These are phyloP conservation scores for Rhinatrema bivittatum DNA, from an alignment of 2,797 vertebrate species.

Conservation along the genomic window DNA sequence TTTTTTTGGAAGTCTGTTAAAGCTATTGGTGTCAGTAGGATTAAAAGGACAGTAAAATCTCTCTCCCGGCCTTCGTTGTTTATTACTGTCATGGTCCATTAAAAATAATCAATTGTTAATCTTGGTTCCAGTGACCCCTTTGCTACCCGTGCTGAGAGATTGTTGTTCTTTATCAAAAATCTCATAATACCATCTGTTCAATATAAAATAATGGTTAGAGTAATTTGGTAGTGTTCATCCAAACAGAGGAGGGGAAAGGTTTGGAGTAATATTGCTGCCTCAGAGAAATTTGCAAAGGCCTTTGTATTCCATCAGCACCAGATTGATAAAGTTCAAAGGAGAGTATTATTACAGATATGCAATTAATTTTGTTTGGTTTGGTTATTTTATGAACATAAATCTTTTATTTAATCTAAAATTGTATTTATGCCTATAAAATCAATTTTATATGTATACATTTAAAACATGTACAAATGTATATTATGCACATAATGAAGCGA, in stretches of 20 bases:
- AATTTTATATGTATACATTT: no score
- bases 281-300: slow-evolving; percentile 17
- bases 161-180: slow-evolving; percentile 56
- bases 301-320: neutral
- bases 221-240: slow-evolving; percentile 15
- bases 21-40: slow-evolving; percentile 34
- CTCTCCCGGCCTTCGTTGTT: slow-evolving; percentile 43
- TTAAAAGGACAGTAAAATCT: slow-evolving; percentile 44
- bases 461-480: no score
- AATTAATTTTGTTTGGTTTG: no score
- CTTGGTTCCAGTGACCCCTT: slow-evolving; percentile 46
- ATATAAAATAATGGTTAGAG: slow-evolving; percentile 29
- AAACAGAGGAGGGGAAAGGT: slow-evolving; percentile 4
- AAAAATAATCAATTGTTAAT: slow-evolving; percentile 72
- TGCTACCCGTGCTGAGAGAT: slow-evolving; percentile 43
- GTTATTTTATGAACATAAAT: no score
- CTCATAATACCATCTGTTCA: slow-evolving; percentile 48
- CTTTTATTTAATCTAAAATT: no score
- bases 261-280: slow-evolving; percentile 8
- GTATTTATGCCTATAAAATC: no score
- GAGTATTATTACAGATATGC: no score
- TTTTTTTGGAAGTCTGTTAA: slow-evolving; percentile 32
- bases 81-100: slow-evolving; percentile 57
- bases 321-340: neutral
- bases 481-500: no score